Conservation (phyloP, 2,113 vertebrate species). For the Panurus biarmicus region DNA sequence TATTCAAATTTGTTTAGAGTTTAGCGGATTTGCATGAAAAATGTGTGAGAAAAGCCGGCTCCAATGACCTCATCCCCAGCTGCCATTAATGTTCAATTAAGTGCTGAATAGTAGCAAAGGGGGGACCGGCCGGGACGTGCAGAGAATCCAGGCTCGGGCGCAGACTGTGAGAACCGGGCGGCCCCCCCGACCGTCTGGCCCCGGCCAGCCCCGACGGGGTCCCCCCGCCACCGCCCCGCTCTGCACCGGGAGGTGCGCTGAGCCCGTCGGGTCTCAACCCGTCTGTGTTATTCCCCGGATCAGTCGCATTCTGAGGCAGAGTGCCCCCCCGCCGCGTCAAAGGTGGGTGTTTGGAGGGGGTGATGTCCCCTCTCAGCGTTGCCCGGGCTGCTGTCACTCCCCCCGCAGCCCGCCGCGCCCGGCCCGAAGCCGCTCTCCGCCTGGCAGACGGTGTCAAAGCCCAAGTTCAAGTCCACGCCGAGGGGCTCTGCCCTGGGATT, state of each 20-base stretch:
- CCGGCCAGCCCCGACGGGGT: background rate
- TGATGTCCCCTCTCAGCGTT: background rate
- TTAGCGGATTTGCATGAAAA: conserved; percentile 85
- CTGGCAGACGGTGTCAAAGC: conserved; percentile 63
- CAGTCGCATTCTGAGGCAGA: background rate
- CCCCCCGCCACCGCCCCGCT: conserved; percentile 10
- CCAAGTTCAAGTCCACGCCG: conserved; percentile 78
- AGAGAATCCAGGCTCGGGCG: conserved; percentile 71
- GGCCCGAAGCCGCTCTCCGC: conserved; percentile 32
- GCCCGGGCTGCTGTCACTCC: background rate
- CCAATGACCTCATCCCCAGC: conserved; percentile 83
- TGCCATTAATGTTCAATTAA: conserved; percentile 88
- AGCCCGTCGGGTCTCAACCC: background rate
- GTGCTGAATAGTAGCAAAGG: conserved; percentile 76
- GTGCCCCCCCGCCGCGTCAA: background rate
- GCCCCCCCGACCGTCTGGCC: conserved; percentile 32
- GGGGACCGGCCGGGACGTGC: conserved; percentile 72
- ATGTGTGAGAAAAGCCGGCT: conserved; percentile 84
- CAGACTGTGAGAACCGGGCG: conserved; percentile 40
- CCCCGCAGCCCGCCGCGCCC: background rate
- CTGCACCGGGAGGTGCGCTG: background rate
- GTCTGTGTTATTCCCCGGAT: background rate
- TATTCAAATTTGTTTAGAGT: conserved; percentile 87
- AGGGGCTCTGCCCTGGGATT: conserved; percentile 61
- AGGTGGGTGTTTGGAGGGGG: background rate